A percentile compares a stretch with the other conserved stretches of the same genome.
Evolutionary conservation across 2,888 invertebrate species (phyloP).

Genomic region (Phoenoteleia sp.): DNA sequence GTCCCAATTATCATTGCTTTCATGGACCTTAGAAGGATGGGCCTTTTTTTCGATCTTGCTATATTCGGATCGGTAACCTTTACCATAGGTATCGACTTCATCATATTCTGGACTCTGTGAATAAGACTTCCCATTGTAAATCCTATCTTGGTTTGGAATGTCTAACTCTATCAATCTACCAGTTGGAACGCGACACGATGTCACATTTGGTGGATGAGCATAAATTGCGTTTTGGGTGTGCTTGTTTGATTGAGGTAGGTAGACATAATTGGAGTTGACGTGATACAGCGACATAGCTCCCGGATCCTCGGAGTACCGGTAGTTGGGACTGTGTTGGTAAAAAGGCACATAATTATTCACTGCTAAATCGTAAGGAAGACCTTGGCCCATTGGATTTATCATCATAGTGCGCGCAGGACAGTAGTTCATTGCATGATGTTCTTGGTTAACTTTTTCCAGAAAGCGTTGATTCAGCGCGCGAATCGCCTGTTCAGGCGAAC

Average conservation of each 20-base stretch:
- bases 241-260: conserved; percentile 74
- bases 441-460: conserved; percentile 86
- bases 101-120: conserved; percentile 77
- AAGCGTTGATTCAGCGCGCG: conserved; percentile 87
- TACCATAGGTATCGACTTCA: conserved; percentile 77
- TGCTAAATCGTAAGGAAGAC: conserved; percentile 78
- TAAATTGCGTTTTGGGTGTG: conserved; percentile 74
- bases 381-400: conserved; percentile 74
- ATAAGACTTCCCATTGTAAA: conserved; percentile 73
- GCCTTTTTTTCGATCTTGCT: conserved; percentile 77
- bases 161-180: conserved; percentile 91
- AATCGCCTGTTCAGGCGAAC: conserved; percentile 88
- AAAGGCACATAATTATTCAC: conserved; percentile 77
- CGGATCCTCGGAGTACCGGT: conserved; percentile 70
- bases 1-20: conserved; percentile 91
- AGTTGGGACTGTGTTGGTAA: conserved; percentile 75
- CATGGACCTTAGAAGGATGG: conserved; percentile 44
- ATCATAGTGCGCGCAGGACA: conserved; percentile 73
- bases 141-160: conserved; percentile 81
- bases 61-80: conserved; percentile 76
- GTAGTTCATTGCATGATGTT: conserved; percentile 77
- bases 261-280: conserved; percentile 72
- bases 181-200: conserved; percentile 88
- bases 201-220: conserved; percentile 85
- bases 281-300: conserved; percentile 70